Base-by-base conservation (phyloP, 2,797 vertebrate species). In the Anniella stebbinsi region DNA sequence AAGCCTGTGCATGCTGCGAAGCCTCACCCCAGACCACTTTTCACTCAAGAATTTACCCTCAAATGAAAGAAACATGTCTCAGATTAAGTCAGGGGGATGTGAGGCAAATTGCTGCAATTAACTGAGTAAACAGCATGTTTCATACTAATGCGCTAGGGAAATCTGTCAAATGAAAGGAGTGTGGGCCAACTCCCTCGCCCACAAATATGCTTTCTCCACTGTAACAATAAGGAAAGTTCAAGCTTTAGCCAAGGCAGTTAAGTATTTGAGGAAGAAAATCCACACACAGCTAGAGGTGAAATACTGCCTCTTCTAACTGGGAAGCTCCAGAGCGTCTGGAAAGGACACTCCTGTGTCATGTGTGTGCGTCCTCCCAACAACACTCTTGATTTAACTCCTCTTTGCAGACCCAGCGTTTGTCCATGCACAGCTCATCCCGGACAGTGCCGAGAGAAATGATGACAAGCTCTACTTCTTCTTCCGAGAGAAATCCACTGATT, bases 401-500 rank as follows among this genome's bases (percentile, higher is more conserved):
- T 9, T 95, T 93, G 45, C 96, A 99, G 99, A 99, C 94, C 99
- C 99, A 13, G 98, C 98, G 1, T 99, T 99, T 3, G 96, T 99
- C 94, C 98, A 98, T 0, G 98, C 98, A 6, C 98, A 99, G 97
- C 98, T 99, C 92, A 99, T 99, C 94, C 99, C 99, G 0, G 99
- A 99, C 97, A 99, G 99, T 0, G 98, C 98, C 0, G 99, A 99
- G 94, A 98, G 98, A 95, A 99, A 99, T 0, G 99, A 99, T 0
- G 98, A 99, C 97, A 99, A 99, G 92, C 98, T 99, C 36, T 99
- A 99, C 96, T 99, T 99, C 96, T 99, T 99, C 97, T 99, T 99
- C 96, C 98, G 99, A 2, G 99, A 99, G 97, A 99, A 99, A 95
- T 98, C 98, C 0, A 98, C 98, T 0, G 99, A 99, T 95, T 98